Conservation (phyloP, 2,797 vertebrate genomes). For the Anguilla obscura region DNA sequence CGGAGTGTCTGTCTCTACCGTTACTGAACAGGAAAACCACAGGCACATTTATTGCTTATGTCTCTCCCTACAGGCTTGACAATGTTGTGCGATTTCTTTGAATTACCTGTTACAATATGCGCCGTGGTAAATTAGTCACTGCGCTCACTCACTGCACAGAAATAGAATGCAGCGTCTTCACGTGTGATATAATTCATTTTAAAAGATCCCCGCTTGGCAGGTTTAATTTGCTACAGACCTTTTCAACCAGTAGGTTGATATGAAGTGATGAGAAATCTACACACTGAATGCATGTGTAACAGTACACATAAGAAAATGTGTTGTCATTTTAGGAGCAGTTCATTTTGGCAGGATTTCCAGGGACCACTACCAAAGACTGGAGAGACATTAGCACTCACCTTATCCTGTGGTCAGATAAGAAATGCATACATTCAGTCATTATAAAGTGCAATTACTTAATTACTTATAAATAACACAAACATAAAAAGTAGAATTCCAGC, state of each 20-base stretch:
- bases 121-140: not conserved
- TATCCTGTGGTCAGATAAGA: not conserved
- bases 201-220: not conserved
- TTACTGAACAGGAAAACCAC: not conserved
- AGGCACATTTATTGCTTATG: not conserved
- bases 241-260: not conserved
- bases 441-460: not conserved
- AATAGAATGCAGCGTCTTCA: not conserved
- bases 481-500: not conserved
- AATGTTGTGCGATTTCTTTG: not conserved
- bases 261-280: not conserved
- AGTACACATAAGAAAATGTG: not conserved
- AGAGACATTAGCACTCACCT: not conserved
- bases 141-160: slow-evolving; percentile 1
- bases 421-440: not conserved
- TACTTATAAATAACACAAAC: not conserved
- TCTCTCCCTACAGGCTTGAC: not conserved
- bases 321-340: not conserved
- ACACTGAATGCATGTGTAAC: not conserved
- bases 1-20: not conserved
- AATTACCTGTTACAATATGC: not conserved
- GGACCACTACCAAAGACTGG: not conserved
- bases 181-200: not conserved
- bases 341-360: not conserved
- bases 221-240: not conserved